phyloP scores from a whole-genome alignment of 2,888 invertebrate species.

The Vandiemenella viatica region DNA sequence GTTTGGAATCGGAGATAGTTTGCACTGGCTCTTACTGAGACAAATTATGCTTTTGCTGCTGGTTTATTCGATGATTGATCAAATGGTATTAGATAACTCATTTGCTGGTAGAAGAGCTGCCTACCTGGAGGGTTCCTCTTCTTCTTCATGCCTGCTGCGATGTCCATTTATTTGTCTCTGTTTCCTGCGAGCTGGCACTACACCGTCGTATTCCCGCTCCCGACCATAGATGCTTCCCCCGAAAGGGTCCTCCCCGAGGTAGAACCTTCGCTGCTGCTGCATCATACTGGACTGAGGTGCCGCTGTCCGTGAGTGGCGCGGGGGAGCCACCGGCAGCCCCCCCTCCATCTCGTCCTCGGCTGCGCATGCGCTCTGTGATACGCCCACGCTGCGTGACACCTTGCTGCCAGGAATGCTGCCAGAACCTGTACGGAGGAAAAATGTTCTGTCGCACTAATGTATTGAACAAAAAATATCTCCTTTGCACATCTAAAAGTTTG shows the following conservation, averaged over 20 bases:
- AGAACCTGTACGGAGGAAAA: too few species aligned
- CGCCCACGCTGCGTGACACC: too few species aligned
- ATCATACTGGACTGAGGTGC: conserved; percentile 17
- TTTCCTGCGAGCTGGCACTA: conserved; percentile 33
- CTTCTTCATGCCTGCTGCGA: conserved; percentile 15
- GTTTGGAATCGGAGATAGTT: too few species aligned
- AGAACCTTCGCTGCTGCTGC: conserved; percentile 45
- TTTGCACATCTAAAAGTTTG: too few species aligned
- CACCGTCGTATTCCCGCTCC: conserved; percentile 67
- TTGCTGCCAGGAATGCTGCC: too few species aligned
- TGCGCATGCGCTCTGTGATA: too few species aligned
- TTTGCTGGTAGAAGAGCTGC: neutral
- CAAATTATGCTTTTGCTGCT: too few species aligned
- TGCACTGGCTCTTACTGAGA: too few species aligned
- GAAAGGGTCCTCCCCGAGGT: conserved; percentile 76
- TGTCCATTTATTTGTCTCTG: conserved; percentile 20
- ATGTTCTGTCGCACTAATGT: too few species aligned
- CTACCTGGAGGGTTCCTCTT: conserved; percentile 7
- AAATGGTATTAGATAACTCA: too few species aligned
- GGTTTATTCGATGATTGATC: too few species aligned
- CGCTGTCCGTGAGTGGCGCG: conserved; percentile 15
- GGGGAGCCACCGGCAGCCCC: conserved; percentile 13
- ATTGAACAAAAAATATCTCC: too few species aligned
- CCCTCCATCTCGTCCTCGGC: conserved; percentile 6
- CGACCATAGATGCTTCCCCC: conserved; percentile 68